A percentile compares a stretch with the other conserved stretches of the same genome.
Conservation (phyloP, 2,888 invertebrate species). For the Ophion ellenae region DNA sequence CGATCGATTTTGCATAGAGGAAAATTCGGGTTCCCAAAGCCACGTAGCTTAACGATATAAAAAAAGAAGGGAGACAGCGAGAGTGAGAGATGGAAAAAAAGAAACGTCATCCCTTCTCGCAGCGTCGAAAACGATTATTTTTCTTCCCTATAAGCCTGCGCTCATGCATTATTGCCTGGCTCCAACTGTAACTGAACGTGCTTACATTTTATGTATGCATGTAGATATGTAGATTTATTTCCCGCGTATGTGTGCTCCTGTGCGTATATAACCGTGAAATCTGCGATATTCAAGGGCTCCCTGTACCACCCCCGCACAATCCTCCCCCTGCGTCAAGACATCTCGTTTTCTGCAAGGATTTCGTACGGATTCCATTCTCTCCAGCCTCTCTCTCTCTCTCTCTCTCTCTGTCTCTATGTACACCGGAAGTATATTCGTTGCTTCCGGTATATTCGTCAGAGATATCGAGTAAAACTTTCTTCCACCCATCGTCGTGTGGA, state of each 20-base stretch:
- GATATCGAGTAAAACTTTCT: slow-evolving; percentile 59
- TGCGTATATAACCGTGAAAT: slow-evolving; percentile 47
- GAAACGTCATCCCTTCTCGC: slow-evolving; percentile 51
- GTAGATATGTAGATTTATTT: slow-evolving; percentile 44
- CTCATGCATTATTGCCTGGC: slow-evolving; percentile 59
- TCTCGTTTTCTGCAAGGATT: slow-evolving; percentile 48
- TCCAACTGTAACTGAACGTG: slow-evolving; percentile 47
- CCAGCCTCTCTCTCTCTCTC: no score
- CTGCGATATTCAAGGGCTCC: slow-evolving; percentile 51
- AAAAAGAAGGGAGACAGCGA: slow-evolving; percentile 19
- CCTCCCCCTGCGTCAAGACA: slow-evolving; percentile 20
- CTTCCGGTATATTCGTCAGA: slow-evolving; percentile 49
- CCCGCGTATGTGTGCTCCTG: neutral
- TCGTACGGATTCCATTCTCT: slow-evolving; percentile 7
- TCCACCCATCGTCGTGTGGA: slow-evolving; percentile 8
- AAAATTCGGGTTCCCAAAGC: slow-evolving; percentile 49
- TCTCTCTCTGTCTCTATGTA: slow-evolving; percentile 15
- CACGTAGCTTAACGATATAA: slow-evolving; percentile 58
- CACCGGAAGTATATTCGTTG: slow-evolving; percentile 33
- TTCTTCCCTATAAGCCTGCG: slow-evolving; percentile 53
- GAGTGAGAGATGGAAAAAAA: slow-evolving; percentile 53
- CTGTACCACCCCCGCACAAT: neutral
- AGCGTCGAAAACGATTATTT: slow-evolving; percentile 64
- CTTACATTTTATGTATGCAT: slow-evolving; percentile 19
- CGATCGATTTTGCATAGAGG: slow-evolving; percentile 74